Base-by-base conservation (phyloP, 2,797 vertebrate genomes). In the Pelobates cultripes region DNA sequence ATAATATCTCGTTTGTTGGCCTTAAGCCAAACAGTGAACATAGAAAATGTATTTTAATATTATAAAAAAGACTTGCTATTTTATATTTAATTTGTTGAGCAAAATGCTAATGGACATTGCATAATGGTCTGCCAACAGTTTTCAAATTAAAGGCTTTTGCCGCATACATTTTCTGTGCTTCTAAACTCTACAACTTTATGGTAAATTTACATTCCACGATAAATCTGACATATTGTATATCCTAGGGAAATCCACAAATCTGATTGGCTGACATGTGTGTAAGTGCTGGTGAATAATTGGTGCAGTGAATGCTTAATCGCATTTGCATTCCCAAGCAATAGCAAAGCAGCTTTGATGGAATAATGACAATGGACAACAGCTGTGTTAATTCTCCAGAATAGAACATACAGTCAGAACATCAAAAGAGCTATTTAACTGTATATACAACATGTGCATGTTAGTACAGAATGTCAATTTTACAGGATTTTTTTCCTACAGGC, bases 1-100 rank as follows among this genome's bases (percentile, higher is more conserved):
- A 47, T 5, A 47, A 47, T 10, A 10, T 47, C 45, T 47, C 5
- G 9, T 10, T 5, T 10, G 5, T 47, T 47, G 89, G 91, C 84
- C 85, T 86, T 88, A 91, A 91, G 93, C 91, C 92, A 92, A 84
- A 90, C 78, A 80, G 84, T 82, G 86, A 86, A 87, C 88, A 88
- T 92, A 80, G 88, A 0, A 87, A 89, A 84, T 87, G 83, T 89
- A 88, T 92, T 89, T 87, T 88, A 88, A 86, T 81, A 86, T 51
- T 47, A 67, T 74, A 89, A 84, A 89, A 84, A 89, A 14, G 14
- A 10, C 15, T 45, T 90, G 85, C 88, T 88, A 83, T 86, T 66
- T 90, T 88, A 86, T 85, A 90, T 94, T 93, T 91, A 84, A 83
- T 89, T 86, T 64, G 43, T 15, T 63, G 17, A 51, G 42, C 3